Conservation (phyloP, 2,113 vertebrate species). For the Calyptomena viridis region DNA sequence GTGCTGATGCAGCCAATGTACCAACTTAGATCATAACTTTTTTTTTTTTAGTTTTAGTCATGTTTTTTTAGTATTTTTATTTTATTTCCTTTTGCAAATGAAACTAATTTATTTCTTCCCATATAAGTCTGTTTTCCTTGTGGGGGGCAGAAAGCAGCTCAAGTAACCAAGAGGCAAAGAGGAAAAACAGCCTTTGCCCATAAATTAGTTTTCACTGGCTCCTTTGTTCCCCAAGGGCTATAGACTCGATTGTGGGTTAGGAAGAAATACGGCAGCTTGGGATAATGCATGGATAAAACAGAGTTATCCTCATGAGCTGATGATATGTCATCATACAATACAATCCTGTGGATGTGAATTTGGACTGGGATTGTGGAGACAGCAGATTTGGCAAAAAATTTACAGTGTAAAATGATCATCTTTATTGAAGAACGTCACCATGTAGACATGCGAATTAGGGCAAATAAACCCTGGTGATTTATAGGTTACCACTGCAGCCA, state of each 20-base stretch:
- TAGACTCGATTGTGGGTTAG: not conserved
- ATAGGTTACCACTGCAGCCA: not conserved
- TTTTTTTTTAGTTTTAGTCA: not conserved
- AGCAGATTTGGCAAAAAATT: constrained; percentile 12
- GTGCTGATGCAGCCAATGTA: not conserved
- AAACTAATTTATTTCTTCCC: not conserved
- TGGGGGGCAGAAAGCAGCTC: not conserved
- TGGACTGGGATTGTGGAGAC: not conserved
- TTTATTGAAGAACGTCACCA: not conserved
- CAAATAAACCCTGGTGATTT: constrained; percentile 24
- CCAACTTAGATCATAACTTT: not conserved
- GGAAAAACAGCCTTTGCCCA: not conserved
- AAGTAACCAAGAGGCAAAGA: not conserved
- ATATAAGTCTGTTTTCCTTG: not conserved
- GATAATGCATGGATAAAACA: constrained; percentile 21
- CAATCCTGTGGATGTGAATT: not conserved
- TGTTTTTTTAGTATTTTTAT: not conserved
- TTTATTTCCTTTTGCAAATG: not conserved
- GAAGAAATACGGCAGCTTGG: constrained; percentile 28
- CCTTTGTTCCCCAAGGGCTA: constrained; percentile 3
- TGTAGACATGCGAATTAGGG: not conserved
- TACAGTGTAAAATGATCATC: not conserved
- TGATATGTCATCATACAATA: constrained; percentile 3
- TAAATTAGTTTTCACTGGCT: constrained; percentile 19
- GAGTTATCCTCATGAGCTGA: not conserved